Percentiles rank a stretch among this genome's conserved stretches.
phyloP scores from a whole-genome alignment of 2,113 vertebrate species.

The Rhea americana region DNA sequence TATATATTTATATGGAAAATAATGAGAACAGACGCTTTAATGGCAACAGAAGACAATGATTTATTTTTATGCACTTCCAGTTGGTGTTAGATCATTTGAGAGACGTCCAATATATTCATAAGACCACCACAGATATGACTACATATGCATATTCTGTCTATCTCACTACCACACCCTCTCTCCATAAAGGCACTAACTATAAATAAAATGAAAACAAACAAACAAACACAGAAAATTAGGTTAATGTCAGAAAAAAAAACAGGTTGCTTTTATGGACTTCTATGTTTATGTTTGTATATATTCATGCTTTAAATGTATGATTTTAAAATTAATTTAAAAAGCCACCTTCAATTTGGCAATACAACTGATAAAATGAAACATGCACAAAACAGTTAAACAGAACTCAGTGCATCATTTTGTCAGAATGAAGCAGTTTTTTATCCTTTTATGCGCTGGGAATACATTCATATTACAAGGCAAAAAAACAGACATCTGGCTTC shows the following conservation, averaged over 20 bases:
- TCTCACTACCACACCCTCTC: constrained; percentile 53
- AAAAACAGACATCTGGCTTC: constrained; percentile 28
- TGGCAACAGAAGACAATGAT: constrained; percentile 54
- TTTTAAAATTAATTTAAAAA: constrained; percentile 49
- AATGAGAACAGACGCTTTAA: constrained; percentile 50
- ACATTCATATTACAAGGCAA: constrained; percentile 69
- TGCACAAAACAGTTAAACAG: constrained; percentile 60
- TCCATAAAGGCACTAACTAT: constrained; percentile 73
- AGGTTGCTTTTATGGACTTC: constrained; percentile 8
- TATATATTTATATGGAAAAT: background rate
- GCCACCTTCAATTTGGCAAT: constrained; percentile 64
- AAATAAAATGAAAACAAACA: constrained; percentile 23
- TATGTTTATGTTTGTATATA: constrained; percentile 45
- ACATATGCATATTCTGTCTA: constrained; percentile 62
- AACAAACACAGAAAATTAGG: constrained; percentile 5
- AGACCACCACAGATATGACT: constrained; percentile 61
- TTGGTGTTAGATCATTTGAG: constrained; percentile 31
- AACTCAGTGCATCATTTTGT: constrained; percentile 73
- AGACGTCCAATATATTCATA: constrained; percentile 53
- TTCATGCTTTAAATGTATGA: constrained; percentile 69
- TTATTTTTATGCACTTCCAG: constrained; percentile 63
- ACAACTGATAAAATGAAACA: constrained; percentile 68
- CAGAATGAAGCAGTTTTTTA: constrained; percentile 64
- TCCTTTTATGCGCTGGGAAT: constrained; percentile 38
- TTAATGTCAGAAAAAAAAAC: background rate